Percentiles rank a stretch among this genome's conserved stretches.
Conservation (phyloP, 1,140 invertebrate species). For the Diachasmimorpha longicaudata region DNA sequence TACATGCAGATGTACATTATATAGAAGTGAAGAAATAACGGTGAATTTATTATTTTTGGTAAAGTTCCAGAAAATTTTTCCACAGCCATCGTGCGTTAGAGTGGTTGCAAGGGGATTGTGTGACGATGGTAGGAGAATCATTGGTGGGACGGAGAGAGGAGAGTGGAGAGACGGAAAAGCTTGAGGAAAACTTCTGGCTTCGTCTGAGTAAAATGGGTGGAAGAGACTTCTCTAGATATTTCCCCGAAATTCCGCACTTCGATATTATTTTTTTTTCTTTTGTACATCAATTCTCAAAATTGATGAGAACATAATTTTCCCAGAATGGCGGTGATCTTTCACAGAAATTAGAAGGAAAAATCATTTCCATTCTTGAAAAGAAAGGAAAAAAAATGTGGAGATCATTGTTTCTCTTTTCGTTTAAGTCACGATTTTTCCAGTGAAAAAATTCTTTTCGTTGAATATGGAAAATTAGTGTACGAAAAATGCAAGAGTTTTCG, state of each 20-base stretch:
- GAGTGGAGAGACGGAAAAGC: neutral
- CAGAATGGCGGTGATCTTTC: neutral
- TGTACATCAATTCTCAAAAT: neutral
- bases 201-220: constrained; percentile 21
- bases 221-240: constrained; percentile 8
- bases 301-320: neutral
- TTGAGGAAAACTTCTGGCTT: constrained; percentile 22
- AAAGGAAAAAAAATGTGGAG: too few species aligned
- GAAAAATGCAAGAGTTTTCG: neutral
- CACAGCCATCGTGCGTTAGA: neutral
- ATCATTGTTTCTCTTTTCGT: too few species aligned
- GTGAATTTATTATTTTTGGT: constrained; percentile 27
- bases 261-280: neutral
- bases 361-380: too few species aligned
- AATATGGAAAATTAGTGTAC: too few species aligned
- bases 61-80: constrained; percentile 20
- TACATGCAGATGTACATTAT: constrained; percentile 20
- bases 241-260: neutral
- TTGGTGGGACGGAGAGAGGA: neutral
- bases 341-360: too few species aligned
- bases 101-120: neutral
- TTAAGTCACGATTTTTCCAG: too few species aligned
- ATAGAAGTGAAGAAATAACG: constrained; percentile 25
- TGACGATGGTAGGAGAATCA: neutral
- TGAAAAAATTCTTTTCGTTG: too few species aligned